phyloP scores from a whole-genome alignment of 2,113 vertebrate species.

The Cyprinus carpio region DNA sequence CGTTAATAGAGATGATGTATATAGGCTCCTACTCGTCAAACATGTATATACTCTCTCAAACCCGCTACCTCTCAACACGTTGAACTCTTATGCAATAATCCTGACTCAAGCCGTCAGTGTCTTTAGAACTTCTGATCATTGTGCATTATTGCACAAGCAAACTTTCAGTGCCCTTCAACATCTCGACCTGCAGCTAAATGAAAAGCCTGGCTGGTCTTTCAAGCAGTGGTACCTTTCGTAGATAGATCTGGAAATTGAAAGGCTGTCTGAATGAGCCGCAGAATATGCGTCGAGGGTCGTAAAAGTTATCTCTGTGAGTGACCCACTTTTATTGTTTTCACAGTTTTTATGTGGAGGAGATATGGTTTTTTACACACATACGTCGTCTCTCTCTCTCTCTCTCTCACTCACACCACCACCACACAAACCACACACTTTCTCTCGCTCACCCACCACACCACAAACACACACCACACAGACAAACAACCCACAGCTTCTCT shows the following conservation, averaged over 20 bases:
- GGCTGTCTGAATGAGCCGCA: background rate
- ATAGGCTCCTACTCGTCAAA: conserved; percentile 3
- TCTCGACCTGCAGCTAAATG: background rate
- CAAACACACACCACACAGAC: too few species aligned
- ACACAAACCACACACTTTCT: too few species aligned
- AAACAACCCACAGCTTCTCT: too few species aligned
- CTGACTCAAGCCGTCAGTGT: background rate
- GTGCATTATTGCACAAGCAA: background rate
- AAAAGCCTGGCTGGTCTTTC: background rate
- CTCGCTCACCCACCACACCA: too few species aligned
- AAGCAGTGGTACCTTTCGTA: background rate
- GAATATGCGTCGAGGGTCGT: background rate
- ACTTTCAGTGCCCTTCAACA: background rate
- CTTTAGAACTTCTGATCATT: conserved; percentile 9
- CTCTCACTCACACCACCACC: too few species aligned
- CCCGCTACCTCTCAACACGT: conserved; percentile 1
- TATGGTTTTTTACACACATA: background rate
- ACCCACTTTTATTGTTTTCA: background rate
- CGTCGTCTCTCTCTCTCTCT: too few species aligned
- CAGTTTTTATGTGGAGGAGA: background rate
- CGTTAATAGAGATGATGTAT: background rate
- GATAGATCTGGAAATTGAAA: background rate
- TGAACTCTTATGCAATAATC: conserved; percentile 17
- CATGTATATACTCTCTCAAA: background rate
- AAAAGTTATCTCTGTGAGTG: background rate